Percentiles rank a stretch among this genome's conserved stretches.
phyloP scores from a whole-genome alignment of 2,113 vertebrate genomes.

The Ammodytes dubius region DNA sequence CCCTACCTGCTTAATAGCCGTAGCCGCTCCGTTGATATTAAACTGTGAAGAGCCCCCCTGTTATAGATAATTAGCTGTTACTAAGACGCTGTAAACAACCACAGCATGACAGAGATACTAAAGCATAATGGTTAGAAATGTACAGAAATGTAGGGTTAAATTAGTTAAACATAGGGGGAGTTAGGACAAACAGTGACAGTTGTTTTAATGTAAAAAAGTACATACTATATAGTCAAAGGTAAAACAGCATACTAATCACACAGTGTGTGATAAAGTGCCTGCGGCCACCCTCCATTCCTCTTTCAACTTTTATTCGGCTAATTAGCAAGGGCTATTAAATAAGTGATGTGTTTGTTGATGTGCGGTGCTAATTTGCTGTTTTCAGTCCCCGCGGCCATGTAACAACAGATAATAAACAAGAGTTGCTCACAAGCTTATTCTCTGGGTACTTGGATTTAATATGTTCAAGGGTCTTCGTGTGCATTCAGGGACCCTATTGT shows the following conservation, averaged over 20 bases:
- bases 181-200: background rate
- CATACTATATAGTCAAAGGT: constrained; percentile 16
- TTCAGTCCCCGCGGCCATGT: constrained; percentile 57
- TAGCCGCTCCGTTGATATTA: background rate
- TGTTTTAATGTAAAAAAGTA: constrained; percentile 38
- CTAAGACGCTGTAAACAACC: background rate
- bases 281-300: constrained; percentile 48
- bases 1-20: no score
- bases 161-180: background rate
- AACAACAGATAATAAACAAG: constrained; percentile 59
- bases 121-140: background rate
- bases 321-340: constrained; percentile 73
- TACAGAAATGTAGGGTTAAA: constrained; percentile 12
- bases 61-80: background rate
- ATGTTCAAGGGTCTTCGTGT: constrained; percentile 43
- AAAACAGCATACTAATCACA: constrained; percentile 60
- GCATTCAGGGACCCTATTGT: constrained; percentile 21
- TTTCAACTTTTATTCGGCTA: constrained; percentile 67
- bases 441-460: constrained; percentile 52
- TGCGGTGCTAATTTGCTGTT: constrained; percentile 64
- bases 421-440: constrained; percentile 32
- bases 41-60: background rate
- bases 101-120: background rate
- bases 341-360: constrained; percentile 70
- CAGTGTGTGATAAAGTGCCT: constrained; percentile 59